A percentile compares a stretch with the other conserved stretches of the same genome.
phyloP scores from a whole-genome alignment of 2,113 vertebrate species.

The Cynopterus brachyotis region DNA sequence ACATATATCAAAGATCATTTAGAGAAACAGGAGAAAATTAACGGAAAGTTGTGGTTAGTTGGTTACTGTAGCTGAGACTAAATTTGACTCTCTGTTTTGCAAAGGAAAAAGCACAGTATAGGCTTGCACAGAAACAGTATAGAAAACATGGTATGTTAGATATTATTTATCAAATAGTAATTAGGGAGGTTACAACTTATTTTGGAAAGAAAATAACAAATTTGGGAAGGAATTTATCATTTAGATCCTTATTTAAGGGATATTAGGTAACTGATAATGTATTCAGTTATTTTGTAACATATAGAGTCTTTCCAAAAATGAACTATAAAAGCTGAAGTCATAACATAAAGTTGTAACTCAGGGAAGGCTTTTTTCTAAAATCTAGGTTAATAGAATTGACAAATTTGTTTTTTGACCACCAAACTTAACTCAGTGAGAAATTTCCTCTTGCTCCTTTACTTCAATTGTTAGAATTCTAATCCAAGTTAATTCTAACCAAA shows the following conservation, averaged over 20 bases:
- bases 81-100: neutral
- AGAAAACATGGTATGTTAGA: conserved; percentile 40
- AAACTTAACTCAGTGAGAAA: neutral
- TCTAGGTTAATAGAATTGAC: neutral
- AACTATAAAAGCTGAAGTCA: neutral
- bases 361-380: neutral
- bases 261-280: conserved; percentile 44
- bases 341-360: neutral
- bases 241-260: conserved; percentile 47
- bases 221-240: conserved; percentile 54
- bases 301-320: conserved; percentile 3
- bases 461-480: neutral
- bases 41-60: neutral
- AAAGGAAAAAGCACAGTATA: conserved; percentile 42
- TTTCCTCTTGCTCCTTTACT: neutral
- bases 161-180: conserved; percentile 58
- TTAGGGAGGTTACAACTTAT: conserved; percentile 60
- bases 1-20: neutral
- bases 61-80: neutral
- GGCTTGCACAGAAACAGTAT: neutral
- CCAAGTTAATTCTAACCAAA: neutral
- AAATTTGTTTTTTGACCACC: neutral
- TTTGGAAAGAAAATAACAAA: conserved; percentile 57
- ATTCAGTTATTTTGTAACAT: conserved; percentile 44
- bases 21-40: conserved; percentile 5